Percentiles rank a stretch among this genome's conserved stretches.
Conservation (phyloP, 1,140 invertebrate species). For the Chrysomallon squamiferum region DNA sequence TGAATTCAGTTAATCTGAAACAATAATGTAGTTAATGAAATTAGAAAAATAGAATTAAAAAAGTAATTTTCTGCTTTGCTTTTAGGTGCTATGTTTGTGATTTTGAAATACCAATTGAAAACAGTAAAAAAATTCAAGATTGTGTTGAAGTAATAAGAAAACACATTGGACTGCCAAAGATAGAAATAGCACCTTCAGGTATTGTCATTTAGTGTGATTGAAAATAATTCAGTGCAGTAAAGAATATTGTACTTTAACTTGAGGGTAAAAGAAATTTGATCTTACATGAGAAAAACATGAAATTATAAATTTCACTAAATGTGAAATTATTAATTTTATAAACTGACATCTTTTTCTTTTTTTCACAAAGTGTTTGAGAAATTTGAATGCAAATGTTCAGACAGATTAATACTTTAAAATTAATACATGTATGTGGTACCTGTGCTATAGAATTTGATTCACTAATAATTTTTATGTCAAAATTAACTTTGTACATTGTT, state of each 20-base stretch:
- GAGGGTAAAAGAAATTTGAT: not conserved
- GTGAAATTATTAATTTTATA: not conserved
- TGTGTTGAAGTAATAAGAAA: conserved; percentile 60
- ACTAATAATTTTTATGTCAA: no score
- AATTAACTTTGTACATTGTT: no score
- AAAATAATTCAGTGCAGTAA: not conserved
- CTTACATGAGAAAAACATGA: not conserved
- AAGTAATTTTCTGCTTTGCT: no score
- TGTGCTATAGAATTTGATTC: no score
- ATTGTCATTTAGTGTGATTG: not conserved
- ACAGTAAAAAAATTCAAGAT: conserved; percentile 54
- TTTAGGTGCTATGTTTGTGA: conserved; percentile 66
- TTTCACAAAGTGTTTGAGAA: not conserved
- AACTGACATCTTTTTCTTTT: not conserved
- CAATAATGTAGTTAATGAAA: no score
- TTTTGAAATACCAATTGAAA: conserved; percentile 57
- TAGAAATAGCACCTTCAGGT: conserved; percentile 17
- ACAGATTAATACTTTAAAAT: no score
- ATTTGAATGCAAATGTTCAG: not conserved
- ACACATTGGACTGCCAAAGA: conserved; percentile 25
- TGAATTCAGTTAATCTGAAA: no score
- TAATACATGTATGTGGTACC: no score
- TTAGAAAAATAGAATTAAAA: no score
- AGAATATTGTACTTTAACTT: not conserved
- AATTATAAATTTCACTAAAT: not conserved